Evolutionary conservation across 2,888 invertebrate genomes (phyloP), one percentile per base, ranked within the genome.

Genomic region (Trichogramma dendrolimi): DNA sequence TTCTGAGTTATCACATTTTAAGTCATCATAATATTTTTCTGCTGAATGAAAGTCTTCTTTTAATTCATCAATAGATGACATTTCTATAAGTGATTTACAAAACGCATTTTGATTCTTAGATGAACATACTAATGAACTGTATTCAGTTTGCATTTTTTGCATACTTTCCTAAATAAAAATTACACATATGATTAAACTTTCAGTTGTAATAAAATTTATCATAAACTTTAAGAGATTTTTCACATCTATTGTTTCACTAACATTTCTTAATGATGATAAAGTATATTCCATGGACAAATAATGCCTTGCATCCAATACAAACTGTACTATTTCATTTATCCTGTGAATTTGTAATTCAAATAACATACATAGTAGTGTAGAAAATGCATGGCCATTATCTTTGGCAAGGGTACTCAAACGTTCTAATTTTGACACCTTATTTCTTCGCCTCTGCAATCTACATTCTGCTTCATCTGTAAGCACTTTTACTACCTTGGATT

Each of bases 221-320:
- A 49, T 57, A 6, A 27, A 39, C 44, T 38, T 49, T 48, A 43
- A 49, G 42, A 47, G 38, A 39, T 39, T 44, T 44, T 27, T 27
- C 8, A 54, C 38, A 53, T 48, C 14, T 40, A 27, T 55, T 46
- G 6, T 39, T 39, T n/a, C 63, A 73, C 76, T 71, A 41, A 79
- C 79, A 46, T 68, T 71, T 73, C 79, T 71, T 6, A 70, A 54
- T 0, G 72, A 70, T 8, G 75, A 73, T 2, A 71, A 67, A 4
- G 67, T 68, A 66, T 76, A 77, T 62, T 77, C 77, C 4, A 72
- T 72, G 7, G 69, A 67, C 4, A 79, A 66, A 69, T 76, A 74
- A 65, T 77, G 68, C n/a, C 71, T 70, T 11, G 70, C 75, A 54
- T 76, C 73, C 4, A 68, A 64, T 5, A 74, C 68, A 61, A 79